Base-by-base conservation (phyloP, 2,797 vertebrate genomes). In the Galago senegalensis region DNA sequence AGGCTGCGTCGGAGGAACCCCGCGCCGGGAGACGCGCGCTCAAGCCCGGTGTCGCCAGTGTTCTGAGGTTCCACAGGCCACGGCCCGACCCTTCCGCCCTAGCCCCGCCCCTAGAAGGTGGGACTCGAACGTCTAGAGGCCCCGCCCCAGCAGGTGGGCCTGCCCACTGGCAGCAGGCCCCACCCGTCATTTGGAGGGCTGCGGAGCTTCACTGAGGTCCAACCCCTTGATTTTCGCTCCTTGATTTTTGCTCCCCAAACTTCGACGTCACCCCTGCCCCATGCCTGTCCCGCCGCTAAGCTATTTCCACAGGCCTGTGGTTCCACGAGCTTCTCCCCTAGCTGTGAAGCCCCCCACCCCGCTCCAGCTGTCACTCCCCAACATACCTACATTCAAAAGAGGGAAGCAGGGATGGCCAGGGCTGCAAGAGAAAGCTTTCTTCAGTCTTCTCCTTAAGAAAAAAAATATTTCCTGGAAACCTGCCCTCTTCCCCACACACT, bases 1-100 rank as follows among this genome's bases (percentile, higher is more conserved):
- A 93, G 92, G 76, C 92, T 96, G 93, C 97, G 96, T 96, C 94
- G 96, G 88, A 95, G 95, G 82, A 97, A 97, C 92, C 97, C 97
- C 96, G 97, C 43, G 97, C 97, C 92, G 0, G 29, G 87, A 69
- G 67, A 73, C 97, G 3, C 97, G 96, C 53, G 97, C 93, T 34
- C 0, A 0, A 0, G 83, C 83, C 88, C 69, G 20, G 93, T 49
- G 96, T 93, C 75, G 6, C n/a, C 29, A 0, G 70, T 31, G 49
- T 94, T 93, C 96, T 4, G 73, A 72, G 40, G 25, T 96, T 96
- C 97, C 97, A 93, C 85, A 10, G 77, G 95, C 95, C 92, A 29
- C 95, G 34, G 88, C 81, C 84, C 40, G 84, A 0, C 84, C 85
- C 93, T 16, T 37, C 7, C 25, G 37, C 1, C 11, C 2, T 31